These are phyloP conservation scores for Amia ocellicauda DNA, from an alignment of 2,113 vertebrate species.

Conservation along the genomic window DNA sequence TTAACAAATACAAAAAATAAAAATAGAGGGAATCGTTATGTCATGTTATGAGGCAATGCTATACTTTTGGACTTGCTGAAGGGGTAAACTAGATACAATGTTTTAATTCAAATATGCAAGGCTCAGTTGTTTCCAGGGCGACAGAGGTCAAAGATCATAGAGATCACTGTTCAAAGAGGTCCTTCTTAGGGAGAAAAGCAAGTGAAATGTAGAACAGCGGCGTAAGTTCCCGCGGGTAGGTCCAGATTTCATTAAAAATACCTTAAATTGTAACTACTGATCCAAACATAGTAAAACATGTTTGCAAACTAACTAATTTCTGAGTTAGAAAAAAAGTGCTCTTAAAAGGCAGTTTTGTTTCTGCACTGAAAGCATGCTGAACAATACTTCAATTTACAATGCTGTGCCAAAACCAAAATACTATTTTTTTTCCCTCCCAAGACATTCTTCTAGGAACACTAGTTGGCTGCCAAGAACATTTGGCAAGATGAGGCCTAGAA, in stretches of 20 bases:
- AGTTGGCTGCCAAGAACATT: conserved; percentile 23
- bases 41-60: neutral
- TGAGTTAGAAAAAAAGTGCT: neutral
- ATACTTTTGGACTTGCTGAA: neutral
- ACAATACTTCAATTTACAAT: conserved; percentile 10
- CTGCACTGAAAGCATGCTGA: conserved; percentile 4
- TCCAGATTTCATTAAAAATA: neutral
- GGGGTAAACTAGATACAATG: neutral
- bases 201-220: neutral
- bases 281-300: neutral
- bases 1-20: no score
- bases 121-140: conserved; percentile 38
- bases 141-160: conserved; percentile 39
- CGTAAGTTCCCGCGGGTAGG: neutral
- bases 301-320: neutral
- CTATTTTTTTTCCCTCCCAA: conserved; percentile 17
- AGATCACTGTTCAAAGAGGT: conserved; percentile 26
- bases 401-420: conserved; percentile 10
- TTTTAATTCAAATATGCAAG: conserved; percentile 23
- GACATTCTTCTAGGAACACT: conserved; percentile 28
- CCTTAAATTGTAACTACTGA: neutral
- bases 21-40: no score
- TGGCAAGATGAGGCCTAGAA: conserved; percentile 20
- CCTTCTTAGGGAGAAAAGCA: neutral
- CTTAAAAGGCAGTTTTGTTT: neutral